Evolutionary conservation across 2,888 invertebrate genomes (phyloP), one percentile per base, ranked within the genome.

Genomic region (Caradrina kadenii): DNA sequence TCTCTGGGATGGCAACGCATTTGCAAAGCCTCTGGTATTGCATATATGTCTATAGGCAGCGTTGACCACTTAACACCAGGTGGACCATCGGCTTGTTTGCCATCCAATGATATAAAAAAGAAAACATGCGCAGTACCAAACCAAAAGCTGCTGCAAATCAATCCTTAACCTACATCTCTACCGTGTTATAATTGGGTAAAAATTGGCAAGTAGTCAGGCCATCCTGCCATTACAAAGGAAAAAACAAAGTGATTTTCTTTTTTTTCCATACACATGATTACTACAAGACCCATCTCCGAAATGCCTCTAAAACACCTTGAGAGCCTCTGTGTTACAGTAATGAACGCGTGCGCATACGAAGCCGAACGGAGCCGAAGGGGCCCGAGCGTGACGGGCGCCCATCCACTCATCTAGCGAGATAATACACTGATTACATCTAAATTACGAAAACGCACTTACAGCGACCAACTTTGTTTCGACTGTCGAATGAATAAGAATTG

Each of bases 401-500:
- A 86, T 82, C 84, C 81, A 85, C 67, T 80, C 74, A 76, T 75
- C 82, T 69, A 78, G 63, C 67, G 75, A 86, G 86, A 87, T 86
- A 86, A 83, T 82, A 81, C 79, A 63, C 73, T 82, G 88, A 90
- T 89, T 81, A 80, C 84, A 88, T 90, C 88, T 89, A 87, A 88
- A 89, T 88, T 85, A 88, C 85, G 74, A 84, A 80, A 78, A 69
- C 67, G 67, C 69, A 79, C 75, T 70, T 67, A 74, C 68, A 54
- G 55, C 48, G 56, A 65, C 74, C 60, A 63, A 65, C 64, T 60
- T 58, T 63, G 62, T 65, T 75, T 68, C 10, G 49, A 71, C 31
- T 58, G 58, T 49, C 15, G 13, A 66, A 55, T 56, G 15, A 13
- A 15, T 45, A 63, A 76, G 48, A 52, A 70, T 35, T 58, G 8